phyloP scores from a whole-genome alignment of 2,888 invertebrate species.

The Chymomyza procnemis region DNA sequence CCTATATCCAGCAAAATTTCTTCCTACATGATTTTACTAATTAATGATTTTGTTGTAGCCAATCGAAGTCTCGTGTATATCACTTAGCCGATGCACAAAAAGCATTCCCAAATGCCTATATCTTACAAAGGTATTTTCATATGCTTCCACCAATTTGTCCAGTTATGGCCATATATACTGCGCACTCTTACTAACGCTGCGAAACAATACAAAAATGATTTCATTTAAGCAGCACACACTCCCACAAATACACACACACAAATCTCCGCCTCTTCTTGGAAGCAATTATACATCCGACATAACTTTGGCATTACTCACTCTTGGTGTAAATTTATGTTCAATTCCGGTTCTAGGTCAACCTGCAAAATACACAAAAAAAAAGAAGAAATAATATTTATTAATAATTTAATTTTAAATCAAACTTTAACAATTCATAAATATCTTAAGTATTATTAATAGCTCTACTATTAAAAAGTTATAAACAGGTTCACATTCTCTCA shows the following conservation, averaged over 20 bases:
- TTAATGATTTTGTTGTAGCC: too few relatives aligned
- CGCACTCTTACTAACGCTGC: not conserved
- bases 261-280: constrained; percentile 12
- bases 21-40: too few relatives aligned
- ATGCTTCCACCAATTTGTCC: too few relatives aligned
- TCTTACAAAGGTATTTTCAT: too few relatives aligned
- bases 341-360: constrained; percentile 89
- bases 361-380: constrained; percentile 80
- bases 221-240: not conserved
- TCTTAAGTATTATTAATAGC: not conserved
- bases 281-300: constrained; percentile 38
- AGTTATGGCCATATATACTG: not conserved
- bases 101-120: too few relatives aligned
- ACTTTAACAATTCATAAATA: not conserved
- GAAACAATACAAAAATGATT: not conserved
- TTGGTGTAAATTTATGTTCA: constrained; percentile 86
- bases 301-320: constrained; percentile 83
- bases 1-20: too few relatives aligned
- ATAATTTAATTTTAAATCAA: not conserved
- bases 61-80: too few relatives aligned
- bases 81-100: too few relatives aligned
- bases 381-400: not conserved
- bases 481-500: constrained; percentile 18
- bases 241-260: not conserved
- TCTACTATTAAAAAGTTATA: constrained; percentile 15